Base-by-base conservation (phyloP, 2,113 vertebrate genomes). In the Platichthys stellatus region DNA sequence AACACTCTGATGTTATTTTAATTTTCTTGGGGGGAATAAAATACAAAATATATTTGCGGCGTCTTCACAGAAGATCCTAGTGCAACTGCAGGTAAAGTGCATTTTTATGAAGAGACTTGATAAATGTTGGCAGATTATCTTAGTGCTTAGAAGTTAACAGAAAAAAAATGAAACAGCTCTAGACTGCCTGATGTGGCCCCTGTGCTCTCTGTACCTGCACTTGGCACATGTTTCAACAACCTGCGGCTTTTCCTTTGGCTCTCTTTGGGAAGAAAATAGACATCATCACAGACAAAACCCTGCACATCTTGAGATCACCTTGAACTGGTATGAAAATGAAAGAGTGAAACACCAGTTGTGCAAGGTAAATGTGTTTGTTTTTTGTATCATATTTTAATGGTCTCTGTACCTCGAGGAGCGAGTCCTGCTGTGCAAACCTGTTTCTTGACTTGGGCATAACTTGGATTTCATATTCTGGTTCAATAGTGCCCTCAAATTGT, bases 381-480 rank as follows among this genome's bases (percentile, higher is more conserved):
- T 89, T 86, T 76, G 86, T 86, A 74, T 90, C 88, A 86, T 74
- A 86, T 92, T 92, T 92, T 87, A 93, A 92, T 91, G 74, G 80
- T 80, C 71, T 82, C 51, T 60, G 53, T 81, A 83, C 80, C 84
- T 85, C 8, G 51, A 86, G 85, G 82, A 81, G 43, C 12, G 60
- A 68, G 75, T 80, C 72, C 65, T 76, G 84, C 86, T 87, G 82
- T 70, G 84, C 67, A n/a, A 88, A 88, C 81, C 87, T 83, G 87
- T 60, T 85, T 76, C 49, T 72, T 73, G 82, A 89, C 82, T 82
- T 84, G 87, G 72, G 64, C 31, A 23, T 78, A 64, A 78, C 75
- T 90, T 79, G 69, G 84, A 68, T 85, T 84, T 85, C 77, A 73
- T 72, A 86, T 88, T 88, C 78, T 60, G 78, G 65, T 87, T 89